Conservation (phyloP, 2,888 invertebrate genomes). For the Xanthorhoe designata region DNA sequence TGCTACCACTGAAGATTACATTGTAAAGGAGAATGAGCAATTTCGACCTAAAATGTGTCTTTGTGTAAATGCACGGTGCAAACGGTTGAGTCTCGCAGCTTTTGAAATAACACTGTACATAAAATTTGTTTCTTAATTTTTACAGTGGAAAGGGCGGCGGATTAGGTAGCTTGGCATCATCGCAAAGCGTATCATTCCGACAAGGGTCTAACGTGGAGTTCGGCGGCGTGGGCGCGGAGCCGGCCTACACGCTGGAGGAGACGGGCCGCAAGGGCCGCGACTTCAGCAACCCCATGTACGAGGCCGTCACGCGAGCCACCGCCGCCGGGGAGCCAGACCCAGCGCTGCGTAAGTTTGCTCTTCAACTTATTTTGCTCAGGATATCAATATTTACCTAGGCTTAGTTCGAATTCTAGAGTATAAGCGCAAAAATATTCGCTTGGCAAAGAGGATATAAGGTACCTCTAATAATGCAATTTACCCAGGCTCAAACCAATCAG, state of each 20-base stretch:
- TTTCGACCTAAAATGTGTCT: background rate
- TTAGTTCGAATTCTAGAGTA: no score
- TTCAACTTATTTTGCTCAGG: background rate
- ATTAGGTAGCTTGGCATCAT: constrained; percentile 92
- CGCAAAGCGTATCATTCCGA: constrained; percentile 96
- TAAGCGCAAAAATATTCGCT: no score
- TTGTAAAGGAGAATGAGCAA: no score
- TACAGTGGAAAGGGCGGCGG: constrained; percentile 92
- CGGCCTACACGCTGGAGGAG: constrained; percentile 92
- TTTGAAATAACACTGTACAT: no score
- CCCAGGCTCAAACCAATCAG: no score
- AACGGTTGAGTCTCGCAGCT: no score
- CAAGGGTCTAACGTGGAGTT: constrained; percentile 98
- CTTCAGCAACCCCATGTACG: constrained; percentile 99
- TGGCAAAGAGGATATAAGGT: no score
- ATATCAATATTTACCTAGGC: no score
- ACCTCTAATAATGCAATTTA: no score
- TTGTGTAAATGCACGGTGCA: no score
- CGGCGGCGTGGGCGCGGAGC: constrained; percentile 86
- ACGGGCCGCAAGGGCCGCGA: constrained; percentile 91
- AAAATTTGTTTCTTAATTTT: background rate
- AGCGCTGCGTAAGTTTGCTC: constrained; percentile 64
- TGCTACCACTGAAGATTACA: no score
- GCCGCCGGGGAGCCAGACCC: constrained; percentile 64
- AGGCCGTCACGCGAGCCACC: constrained; percentile 91